Conservation (phyloP, 2,888 invertebrate species). For the Drosophila ustulata region DNA sequence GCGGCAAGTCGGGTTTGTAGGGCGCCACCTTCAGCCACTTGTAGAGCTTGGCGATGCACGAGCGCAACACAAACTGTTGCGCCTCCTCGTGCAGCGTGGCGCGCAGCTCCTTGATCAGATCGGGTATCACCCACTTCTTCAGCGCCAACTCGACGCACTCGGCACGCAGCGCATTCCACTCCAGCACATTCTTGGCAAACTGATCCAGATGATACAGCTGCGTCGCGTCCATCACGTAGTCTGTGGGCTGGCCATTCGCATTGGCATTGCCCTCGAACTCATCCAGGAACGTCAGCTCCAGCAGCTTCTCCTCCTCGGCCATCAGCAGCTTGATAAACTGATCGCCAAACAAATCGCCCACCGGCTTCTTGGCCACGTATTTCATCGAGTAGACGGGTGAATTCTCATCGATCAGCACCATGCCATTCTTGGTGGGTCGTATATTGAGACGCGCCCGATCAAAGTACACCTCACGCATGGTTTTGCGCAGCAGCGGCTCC, state of each 20-base stretch:
- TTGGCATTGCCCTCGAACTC: constrained; percentile 90
- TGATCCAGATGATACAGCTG: constrained; percentile 91
- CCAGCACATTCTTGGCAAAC: constrained; percentile 96
- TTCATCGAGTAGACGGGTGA: constrained; percentile 95
- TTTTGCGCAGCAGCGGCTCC: constrained; percentile 94
- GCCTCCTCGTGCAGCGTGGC: constrained; percentile 93
- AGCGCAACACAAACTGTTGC: constrained; percentile 93
- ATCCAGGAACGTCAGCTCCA: constrained; percentile 91
- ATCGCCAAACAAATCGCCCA: constrained; percentile 94
- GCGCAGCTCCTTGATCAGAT: constrained; percentile 93
- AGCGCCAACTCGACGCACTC: constrained; percentile 96
- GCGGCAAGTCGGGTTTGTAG: constrained; percentile 88
- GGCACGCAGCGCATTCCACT: constrained; percentile 96
- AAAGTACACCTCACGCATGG: constrained; percentile 93
- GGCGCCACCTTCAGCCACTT: constrained; percentile 95
- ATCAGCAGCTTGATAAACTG: constrained; percentile 94
- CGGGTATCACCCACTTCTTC: constrained; percentile 94
- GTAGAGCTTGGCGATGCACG: constrained; percentile 94
- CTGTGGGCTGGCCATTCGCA: constrained; percentile 86
- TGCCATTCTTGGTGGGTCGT: constrained; percentile 94
- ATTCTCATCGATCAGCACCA: constrained; percentile 97
- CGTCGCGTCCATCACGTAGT: constrained; percentile 95
- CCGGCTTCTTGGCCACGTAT: constrained; percentile 96
- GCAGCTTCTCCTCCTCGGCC: constrained; percentile 92
- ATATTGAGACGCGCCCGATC: constrained; percentile 94